Base-by-base conservation (phyloP, 2,888 invertebrate species). In the Andrena flavipes region DNA sequence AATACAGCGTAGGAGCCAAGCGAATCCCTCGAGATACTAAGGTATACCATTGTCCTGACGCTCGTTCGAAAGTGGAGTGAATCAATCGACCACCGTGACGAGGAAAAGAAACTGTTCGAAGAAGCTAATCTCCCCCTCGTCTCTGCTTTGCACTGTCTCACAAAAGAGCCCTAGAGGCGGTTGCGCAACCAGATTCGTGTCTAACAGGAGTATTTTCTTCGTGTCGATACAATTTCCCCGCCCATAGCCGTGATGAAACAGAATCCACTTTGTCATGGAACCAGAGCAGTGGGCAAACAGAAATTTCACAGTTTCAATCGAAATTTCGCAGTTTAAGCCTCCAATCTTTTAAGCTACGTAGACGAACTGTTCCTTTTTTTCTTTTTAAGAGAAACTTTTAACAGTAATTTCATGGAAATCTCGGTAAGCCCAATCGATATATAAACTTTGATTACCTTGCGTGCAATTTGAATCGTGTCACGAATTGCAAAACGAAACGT, bases 81-180 rank as follows among this genome's bases (percentile, higher is more conserved):
- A 76, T 74, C 76, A 51, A 76, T 65, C 73, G 76, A 51, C 30
- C 70, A 49, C 60, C 73, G 73, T 70, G 76, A 80, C 80, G 48
- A 56, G 72, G 60, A 6, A 69, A 76, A 72, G 72, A 69, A 65
- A 33, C 20, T 42, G n/a, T 35, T 30, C 1, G 62, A 72, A 35
- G 60, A 63, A 56, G 49, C 30, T 63, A 13, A 23, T 78, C 62
- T 79, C 29, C 16, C 29, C 16, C 35, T 63, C 13, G 8, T 16
- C 60, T 29, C 5, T 23, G 4, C 23, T 48, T 35, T 23, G 29
- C 1, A 1, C 29, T 7, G 3, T 6, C 49, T 68, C 26, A 23
- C 20, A 64, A 72, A 80, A 72, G 64, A 64, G n/a, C 33, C 35
- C 56, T 13, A 4, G 54, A 20, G 13, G 48, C 2, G 54, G 33